These are phyloP conservation scores for Rhagoletis zephyria DNA, from an alignment of 1,140 invertebrate species.

Conservation along the genomic window DNA sequence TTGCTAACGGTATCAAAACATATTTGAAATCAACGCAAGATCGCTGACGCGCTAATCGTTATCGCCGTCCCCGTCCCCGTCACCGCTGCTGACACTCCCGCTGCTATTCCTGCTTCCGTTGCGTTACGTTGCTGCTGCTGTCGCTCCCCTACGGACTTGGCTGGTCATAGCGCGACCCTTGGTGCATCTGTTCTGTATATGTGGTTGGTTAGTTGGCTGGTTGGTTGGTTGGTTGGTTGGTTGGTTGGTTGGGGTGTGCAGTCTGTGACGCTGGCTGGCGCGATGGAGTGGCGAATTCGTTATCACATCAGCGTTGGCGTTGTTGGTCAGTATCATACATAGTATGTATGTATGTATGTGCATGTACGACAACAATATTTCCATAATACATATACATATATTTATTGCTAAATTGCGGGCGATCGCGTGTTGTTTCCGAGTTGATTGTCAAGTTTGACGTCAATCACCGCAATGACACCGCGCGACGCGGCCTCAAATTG, in stretches of 20 bases:
- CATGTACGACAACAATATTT: neutral
- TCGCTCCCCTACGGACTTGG: constrained; percentile 13
- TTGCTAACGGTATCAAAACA: constrained; percentile 11
- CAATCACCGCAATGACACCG: constrained; percentile 67
- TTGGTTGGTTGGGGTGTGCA: neutral
- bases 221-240: neutral
- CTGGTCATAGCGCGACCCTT: neutral
- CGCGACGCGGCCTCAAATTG: constrained; percentile 60
- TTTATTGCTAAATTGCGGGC: constrained; percentile 11
- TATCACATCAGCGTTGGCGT: neutral
- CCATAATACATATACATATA: neutral
- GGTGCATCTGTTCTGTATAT: neutral
- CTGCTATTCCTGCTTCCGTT: neutral
- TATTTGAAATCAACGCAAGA: neutral
- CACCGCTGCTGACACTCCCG: neutral
- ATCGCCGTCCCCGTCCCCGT: neutral
- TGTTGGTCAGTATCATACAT: neutral
- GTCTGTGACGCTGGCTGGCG: neutral
- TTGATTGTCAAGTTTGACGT: constrained; percentile 69
- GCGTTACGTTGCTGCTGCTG: neutral
- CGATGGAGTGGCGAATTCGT: neutral
- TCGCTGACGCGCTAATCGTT: constrained; percentile 23
- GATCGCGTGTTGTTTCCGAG: constrained; percentile 52
- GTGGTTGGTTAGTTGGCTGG: neutral
- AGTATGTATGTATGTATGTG: neutral